phyloP scores from a whole-genome alignment of 2,888 invertebrate genomes.

The Calameuta pallipes region DNA sequence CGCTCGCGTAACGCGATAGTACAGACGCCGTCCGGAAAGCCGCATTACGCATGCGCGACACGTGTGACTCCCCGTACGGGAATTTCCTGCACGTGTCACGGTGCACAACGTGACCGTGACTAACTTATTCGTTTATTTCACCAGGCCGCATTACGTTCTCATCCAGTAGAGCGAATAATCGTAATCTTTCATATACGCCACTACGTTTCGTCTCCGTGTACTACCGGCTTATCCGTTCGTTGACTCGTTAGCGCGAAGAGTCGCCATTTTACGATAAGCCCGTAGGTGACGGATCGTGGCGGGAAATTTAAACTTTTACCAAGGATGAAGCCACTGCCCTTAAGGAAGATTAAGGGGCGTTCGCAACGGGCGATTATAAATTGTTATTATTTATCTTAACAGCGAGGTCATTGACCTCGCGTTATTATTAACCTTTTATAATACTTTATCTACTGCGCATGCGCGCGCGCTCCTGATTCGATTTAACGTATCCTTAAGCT shows the following conservation, averaged over 20 bases:
- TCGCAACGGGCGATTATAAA: too few relatives aligned
- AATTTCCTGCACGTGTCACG: constrained; percentile 6
- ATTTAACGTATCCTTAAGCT: neutral
- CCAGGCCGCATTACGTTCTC: neutral
- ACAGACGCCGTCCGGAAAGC: neutral
- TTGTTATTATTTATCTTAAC: too few relatives aligned
- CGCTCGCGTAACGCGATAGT: neutral
- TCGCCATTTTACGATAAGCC: neutral
- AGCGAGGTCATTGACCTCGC: too few relatives aligned
- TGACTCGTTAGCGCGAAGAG: neutral
- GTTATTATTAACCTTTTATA: too few relatives aligned
- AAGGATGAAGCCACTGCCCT: too few relatives aligned
- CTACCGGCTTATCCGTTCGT: neutral
- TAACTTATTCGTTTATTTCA: constrained; percentile 1
- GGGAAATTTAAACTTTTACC: too few relatives aligned
- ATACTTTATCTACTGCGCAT: too few relatives aligned
- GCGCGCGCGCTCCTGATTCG: too few relatives aligned
- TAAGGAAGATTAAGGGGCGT: too few relatives aligned
- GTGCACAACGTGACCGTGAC: constrained; percentile 8
- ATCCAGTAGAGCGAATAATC: constrained; percentile 2
- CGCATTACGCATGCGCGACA: neutral
- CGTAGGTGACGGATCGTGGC: too few relatives aligned
- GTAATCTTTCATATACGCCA: neutral
- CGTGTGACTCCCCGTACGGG: constrained; percentile 1
- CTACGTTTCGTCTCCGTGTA: neutral